These are phyloP conservation scores for Magallana nippona DNA, from an alignment of 2,888 invertebrate species.

Conservation along the genomic window DNA sequence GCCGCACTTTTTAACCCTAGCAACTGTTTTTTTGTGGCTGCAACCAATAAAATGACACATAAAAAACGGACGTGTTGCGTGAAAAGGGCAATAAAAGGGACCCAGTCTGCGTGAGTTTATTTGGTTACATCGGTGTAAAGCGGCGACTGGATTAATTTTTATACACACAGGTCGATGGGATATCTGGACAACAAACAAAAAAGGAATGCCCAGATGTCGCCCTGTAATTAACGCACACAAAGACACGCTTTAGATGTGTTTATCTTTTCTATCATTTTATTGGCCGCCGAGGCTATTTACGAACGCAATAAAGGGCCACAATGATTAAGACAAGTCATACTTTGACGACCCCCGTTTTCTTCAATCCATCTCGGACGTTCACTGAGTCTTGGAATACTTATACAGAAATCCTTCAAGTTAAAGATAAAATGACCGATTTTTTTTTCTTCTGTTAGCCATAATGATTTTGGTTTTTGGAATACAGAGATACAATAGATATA, in stretches of 20 bases:
- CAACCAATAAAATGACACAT: no score
- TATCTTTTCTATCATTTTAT: background rate
- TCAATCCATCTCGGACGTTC: background rate
- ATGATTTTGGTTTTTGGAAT: no score
- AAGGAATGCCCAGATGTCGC: constrained; percentile 3
- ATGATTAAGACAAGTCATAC: background rate
- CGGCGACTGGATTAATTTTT: background rate
- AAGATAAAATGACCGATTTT: background rate
- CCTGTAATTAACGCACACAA: constrained; percentile 11
- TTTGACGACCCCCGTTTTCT: background rate
- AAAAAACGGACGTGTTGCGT: no score
- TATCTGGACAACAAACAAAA: constrained; percentile 15
- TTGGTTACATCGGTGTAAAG: background rate
- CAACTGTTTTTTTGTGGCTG: no score
- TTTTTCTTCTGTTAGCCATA: no score
- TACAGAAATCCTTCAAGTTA: background rate
- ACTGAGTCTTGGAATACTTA: background rate
- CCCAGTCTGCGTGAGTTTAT: background rate
- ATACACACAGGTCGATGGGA: constrained; percentile 19
- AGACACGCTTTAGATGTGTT: background rate
- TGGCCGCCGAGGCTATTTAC: constrained; percentile 4
- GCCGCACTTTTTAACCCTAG: no score
- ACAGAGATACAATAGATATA: no score
- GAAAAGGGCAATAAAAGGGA: no score
- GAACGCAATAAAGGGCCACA: background rate